Evolutionary conservation across 1,140 invertebrate species (phyloP).

Genomic region (Halesus radiatus): DNA sequence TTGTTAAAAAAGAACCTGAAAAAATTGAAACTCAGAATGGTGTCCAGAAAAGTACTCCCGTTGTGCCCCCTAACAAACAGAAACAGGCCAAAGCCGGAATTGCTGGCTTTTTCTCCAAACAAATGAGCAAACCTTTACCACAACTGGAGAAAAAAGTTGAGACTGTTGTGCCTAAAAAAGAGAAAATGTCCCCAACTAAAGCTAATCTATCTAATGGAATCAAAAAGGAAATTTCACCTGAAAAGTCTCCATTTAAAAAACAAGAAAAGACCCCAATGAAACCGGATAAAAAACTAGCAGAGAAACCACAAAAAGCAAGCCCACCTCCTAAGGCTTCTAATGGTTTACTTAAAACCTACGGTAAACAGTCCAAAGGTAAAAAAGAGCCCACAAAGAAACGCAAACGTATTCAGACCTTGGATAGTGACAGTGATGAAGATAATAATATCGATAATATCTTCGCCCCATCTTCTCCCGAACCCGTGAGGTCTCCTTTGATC

Average conservation of each 20-base stretch:
- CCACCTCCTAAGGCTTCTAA: neutral
- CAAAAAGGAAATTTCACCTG: conserved; percentile 5
- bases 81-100: conserved; percentile 32
- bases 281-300: neutral
- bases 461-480: conserved; percentile 31
- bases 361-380: conserved; percentile 15
- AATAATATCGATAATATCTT: conserved; percentile 37
- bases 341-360: neutral
- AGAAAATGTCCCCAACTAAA: neutral
- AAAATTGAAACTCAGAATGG: neutral
- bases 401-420: conserved; percentile 41
- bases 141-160: neutral
- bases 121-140: conserved; percentile 18
- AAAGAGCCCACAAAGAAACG: conserved; percentile 39
- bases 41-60: neutral
- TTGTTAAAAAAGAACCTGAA: conserved; percentile 27
- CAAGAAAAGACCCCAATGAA: neutral
- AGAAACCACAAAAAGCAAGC: neutral
- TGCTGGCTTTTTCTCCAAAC: conserved; percentile 45
- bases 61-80: conserved; percentile 2
- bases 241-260: conserved; percentile 22
- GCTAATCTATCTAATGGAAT: neutral
- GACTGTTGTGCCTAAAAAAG: neutral
- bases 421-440: conserved; percentile 40
- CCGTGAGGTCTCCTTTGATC: neutral